These are phyloP conservation scores for Dryococelus australis DNA, from an alignment of 2,888 invertebrate genomes.

Conservation along the genomic window DNA sequence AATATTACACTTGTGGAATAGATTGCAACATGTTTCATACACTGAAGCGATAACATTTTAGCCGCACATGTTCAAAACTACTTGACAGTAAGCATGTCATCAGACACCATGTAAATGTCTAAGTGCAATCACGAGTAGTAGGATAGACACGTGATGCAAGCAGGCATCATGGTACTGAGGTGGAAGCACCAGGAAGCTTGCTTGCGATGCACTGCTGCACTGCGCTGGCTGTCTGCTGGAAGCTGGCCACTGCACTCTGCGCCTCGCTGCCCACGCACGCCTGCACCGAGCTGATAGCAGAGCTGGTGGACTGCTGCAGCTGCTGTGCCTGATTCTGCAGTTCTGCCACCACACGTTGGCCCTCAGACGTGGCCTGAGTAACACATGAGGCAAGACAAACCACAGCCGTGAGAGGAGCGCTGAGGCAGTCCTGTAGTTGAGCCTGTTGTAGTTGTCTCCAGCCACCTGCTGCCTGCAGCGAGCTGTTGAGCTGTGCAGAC, in stretches of 20 bases:
- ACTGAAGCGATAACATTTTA: too few relatives aligned
- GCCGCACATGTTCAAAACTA: too few relatives aligned
- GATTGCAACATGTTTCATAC: too few relatives aligned
- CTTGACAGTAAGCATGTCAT: too few relatives aligned
- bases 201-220: not conserved
- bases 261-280: not conserved
- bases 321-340: not conserved
- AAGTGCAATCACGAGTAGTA: too few relatives aligned
- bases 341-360: not conserved
- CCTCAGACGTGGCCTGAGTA: not conserved
- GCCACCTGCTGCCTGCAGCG: not conserved
- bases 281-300: not conserved
- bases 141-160: too few relatives aligned
- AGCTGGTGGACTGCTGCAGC: constrained; percentile 6
- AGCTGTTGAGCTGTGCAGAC: not conserved
- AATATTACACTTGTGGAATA: too few relatives aligned
- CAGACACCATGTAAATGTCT: too few relatives aligned
- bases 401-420: not conserved
- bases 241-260: not conserved
- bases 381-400: not conserved
- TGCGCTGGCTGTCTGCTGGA: not conserved
- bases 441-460: not conserved
- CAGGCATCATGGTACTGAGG: not conserved
- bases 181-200: not conserved
- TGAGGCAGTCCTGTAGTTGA: not conserved